Evolutionary conservation across 64 coral and sea anemone genomes (phyloP).

Genomic region (Cladopsammia gracilis): DNA sequence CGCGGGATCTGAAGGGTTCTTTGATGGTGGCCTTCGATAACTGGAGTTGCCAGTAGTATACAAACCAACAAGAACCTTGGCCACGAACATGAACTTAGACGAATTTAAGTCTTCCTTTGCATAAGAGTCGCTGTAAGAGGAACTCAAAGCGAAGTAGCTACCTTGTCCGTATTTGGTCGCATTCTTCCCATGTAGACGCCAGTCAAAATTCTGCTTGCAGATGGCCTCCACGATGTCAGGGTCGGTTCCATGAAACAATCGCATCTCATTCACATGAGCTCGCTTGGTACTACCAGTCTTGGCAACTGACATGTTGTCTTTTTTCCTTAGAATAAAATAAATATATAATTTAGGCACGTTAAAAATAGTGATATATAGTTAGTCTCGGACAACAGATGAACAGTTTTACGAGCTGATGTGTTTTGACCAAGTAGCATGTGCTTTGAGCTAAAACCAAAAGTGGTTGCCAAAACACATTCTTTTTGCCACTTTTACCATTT

Average conservation of each 20-base stretch:
- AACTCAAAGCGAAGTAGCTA: conserved; percentile 52
- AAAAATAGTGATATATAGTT: too few species aligned
- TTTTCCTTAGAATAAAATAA: conserved; percentile 8
- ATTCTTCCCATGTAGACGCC: conserved; percentile 54
- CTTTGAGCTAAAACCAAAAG: too few species aligned
- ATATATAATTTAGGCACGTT: too few species aligned
- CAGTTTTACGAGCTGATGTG: too few species aligned
- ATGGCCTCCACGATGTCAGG: conserved; percentile 12
- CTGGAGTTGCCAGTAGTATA: neutral
- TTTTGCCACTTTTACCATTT: too few species aligned
- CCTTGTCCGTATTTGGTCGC: conserved; percentile 33
- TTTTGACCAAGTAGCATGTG: too few species aligned
- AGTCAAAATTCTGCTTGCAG: conserved; percentile 75
- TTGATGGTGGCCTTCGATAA: conserved; percentile 41
- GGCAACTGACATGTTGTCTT: conserved; percentile 16
- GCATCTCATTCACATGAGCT: neutral
- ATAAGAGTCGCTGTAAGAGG: conserved; percentile 50
- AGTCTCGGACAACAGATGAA: too few species aligned
- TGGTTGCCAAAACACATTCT: too few species aligned
- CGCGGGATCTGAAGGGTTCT: neutral
- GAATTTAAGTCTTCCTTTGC: neutral
- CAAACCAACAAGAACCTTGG: conserved; percentile 50
- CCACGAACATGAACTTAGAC: conserved; percentile 47
- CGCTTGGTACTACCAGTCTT: neutral
- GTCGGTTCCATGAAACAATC: conserved; percentile 60